phyloP scores from a whole-genome alignment of 2,113 vertebrate species.

The Petrocephalus microphthalmus region DNA sequence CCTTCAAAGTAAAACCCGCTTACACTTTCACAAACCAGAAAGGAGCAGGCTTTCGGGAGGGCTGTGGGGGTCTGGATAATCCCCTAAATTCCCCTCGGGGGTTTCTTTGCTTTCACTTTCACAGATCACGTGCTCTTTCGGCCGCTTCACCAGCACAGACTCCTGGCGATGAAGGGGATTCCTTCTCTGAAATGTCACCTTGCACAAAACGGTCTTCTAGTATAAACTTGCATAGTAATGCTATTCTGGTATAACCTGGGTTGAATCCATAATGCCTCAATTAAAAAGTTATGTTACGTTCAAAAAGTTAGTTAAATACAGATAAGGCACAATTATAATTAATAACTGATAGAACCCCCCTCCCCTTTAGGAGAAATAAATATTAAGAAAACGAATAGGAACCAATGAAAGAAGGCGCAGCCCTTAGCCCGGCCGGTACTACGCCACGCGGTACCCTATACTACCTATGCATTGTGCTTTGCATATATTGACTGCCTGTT shows the following conservation, averaged over 20 bases:
- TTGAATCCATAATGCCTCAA: not conserved
- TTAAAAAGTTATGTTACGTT: not conserved
- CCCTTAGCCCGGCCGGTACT: not conserved
- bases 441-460: not conserved
- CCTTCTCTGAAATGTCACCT: not conserved
- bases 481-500: not conserved
- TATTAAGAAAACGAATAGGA: not conserved
- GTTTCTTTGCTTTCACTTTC: conserved; percentile 6
- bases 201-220: not conserved
- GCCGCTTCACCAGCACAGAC: not conserved
- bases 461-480: not conserved
- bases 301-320: not conserved
- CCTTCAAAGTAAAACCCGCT: not conserved
- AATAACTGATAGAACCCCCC: not conserved
- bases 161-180: not conserved
- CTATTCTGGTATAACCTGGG: not conserved
- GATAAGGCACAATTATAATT: not conserved
- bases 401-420: not conserved
- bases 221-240: not conserved
- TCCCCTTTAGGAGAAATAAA: not conserved
- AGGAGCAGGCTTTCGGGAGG: not conserved
- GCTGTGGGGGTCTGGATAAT: not conserved
- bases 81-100: not conserved
- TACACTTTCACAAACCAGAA: not conserved
- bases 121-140: not conserved